Percentiles rank a stretch among this genome's conserved stretches.
Evolutionary conservation across 2,888 invertebrate species (phyloP).

Genomic region (Drosophila villosipedis): DNA sequence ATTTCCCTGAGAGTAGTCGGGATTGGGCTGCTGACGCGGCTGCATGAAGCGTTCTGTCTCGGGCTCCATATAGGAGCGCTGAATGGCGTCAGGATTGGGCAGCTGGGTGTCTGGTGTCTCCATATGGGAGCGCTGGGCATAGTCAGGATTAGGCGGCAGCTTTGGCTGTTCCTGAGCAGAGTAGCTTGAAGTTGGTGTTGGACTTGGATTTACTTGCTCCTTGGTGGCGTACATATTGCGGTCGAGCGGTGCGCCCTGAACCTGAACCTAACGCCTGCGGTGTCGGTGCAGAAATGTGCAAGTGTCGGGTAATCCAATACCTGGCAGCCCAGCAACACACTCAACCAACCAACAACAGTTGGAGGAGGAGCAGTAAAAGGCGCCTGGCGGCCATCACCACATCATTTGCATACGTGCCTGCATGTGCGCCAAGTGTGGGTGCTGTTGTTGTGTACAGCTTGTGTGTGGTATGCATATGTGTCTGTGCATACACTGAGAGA

Average conservation of each 20-base stretch:
- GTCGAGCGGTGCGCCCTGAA: constrained; percentile 33
- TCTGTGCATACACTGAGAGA: constrained; percentile 21
- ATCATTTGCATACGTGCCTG: constrained; percentile 60
- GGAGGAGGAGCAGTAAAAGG: constrained; percentile 8
- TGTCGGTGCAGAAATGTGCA: constrained; percentile 82
- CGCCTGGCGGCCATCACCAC: constrained; percentile 53
- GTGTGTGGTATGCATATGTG: constrained; percentile 10
- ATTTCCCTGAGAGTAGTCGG: constrained; percentile 16
- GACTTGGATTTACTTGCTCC: constrained; percentile 11
- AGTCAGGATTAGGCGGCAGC: constrained; percentile 9
- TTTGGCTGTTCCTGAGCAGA: constrained; percentile 15
- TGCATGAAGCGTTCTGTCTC: constrained; percentile 31
- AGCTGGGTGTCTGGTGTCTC: constrained; percentile 10
- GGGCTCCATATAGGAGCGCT: constrained; percentile 20
- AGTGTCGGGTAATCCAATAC: constrained; percentile 80
- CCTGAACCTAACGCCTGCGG: constrained; percentile 73
- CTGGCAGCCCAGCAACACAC: constrained; percentile 45
- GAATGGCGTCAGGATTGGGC: constrained; percentile 12
- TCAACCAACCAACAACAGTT: constrained; percentile 6
- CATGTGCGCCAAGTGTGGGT: constrained; percentile 18
- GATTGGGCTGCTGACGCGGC: constrained; percentile 20
- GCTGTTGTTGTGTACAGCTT: neutral
- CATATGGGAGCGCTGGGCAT: neutral
- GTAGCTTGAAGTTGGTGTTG: constrained; percentile 8
- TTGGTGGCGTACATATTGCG: constrained; percentile 42